Base-by-base conservation (phyloP, 2,797 vertebrate species). In the Fistularia tabacaria region DNA sequence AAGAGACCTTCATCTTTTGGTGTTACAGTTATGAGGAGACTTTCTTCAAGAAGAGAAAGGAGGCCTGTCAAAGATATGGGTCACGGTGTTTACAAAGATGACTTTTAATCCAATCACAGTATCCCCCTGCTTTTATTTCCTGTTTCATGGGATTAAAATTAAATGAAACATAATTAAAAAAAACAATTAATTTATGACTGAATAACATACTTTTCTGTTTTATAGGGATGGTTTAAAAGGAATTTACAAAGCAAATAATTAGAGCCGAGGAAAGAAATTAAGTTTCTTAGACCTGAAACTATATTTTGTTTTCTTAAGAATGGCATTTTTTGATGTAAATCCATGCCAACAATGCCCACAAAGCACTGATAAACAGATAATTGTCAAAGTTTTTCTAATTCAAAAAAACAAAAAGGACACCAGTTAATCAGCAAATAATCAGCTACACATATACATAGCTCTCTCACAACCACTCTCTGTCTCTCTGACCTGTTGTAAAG, bases 61-160 rank as follows among this genome's bases (percentile, higher is more conserved):
- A 85, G 82, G 78, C 50, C 69, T 86, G 84, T 90, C 87, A 88
- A 86, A 91, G 86, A 87, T 86, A 83, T 70, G 81, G 88, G 90
- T 91, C 89, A 90, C 83, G 86, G 58, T 86, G 85, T 89, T 90
- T 89, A 90, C 83, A 87, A 85, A 91, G 84, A 69, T 73, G 46
- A 85, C 82, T 87, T 87, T 86, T 88, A 89, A 91, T 91, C 88
- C 90, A 86, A 88, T 88, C 86, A 88, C 73, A 87, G 83, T 73
- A 69, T 74, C 73, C 80, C 69, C 62, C 58, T 62, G 77, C 85
- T 88, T 90, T 85, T 82, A 86, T 86, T 85, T 82, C 69, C 71
- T 72, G 81, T 91, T 91, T 91, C 80, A 90, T 86, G 86, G 88
- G 88, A 87, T 90, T 90, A 89, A 66, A 86, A 87, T 76, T 38